These are phyloP conservation scores for Rhopalosiphum maidis DNA, from an alignment of 1,140 invertebrate species.

Conservation along the genomic window DNA sequence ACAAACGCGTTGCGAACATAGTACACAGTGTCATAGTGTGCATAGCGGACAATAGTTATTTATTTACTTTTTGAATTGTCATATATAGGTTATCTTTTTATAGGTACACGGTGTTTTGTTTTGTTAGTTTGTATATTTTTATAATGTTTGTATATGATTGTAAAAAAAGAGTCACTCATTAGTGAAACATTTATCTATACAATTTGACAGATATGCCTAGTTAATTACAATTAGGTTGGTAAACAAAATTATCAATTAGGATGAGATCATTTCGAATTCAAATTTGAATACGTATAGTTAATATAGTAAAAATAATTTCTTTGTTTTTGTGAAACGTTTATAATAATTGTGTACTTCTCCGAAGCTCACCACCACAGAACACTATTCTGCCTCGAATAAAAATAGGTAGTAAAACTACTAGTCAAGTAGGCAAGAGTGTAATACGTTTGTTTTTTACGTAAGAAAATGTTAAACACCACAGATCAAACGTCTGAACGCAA, in stretches of 20 bases:
- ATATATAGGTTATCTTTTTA: not conserved
- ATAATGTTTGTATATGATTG: not conserved
- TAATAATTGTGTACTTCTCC: not conserved
- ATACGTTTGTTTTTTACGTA: not conserved
- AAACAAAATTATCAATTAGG: not conserved
- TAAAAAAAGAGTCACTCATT: not conserved
- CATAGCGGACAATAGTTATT: not conserved
- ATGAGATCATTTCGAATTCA: not conserved
- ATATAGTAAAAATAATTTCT: not conserved
- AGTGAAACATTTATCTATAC: not conserved
- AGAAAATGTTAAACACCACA: not conserved
- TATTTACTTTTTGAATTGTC: not conserved
- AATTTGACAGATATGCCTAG: not conserved
- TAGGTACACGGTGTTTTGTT: not conserved
- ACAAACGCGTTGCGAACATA: not conserved
- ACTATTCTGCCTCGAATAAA: not conserved
- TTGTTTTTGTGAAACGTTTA: not conserved
- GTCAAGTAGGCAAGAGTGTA: not conserved
- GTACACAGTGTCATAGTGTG: not conserved
- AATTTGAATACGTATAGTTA: not conserved
- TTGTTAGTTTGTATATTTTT: not conserved
- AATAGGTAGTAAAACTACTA: not conserved
- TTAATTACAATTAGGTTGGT: not conserved
- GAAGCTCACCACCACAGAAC: not conserved
- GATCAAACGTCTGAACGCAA: not conserved